Evolutionary conservation across 2,888 invertebrate species (phyloP).

Genomic region (Drosophila anceps): DNA sequence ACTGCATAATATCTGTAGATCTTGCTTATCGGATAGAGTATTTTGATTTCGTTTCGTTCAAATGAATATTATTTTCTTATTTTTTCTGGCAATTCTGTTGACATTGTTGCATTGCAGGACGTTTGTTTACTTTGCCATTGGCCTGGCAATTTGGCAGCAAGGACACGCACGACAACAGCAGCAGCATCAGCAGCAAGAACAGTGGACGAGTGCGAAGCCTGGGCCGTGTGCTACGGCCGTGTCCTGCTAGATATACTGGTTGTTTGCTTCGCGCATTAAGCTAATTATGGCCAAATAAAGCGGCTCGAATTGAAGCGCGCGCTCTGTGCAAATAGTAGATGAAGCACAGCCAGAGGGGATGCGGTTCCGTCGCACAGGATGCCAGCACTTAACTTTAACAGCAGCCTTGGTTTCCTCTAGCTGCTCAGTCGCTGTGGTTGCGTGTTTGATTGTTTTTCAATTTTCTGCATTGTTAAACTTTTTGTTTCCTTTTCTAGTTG

Average conservation of each 20-base stretch:
- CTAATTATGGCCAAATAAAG: constrained; percentile 81
- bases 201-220: constrained; percentile 5
- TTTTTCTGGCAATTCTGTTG: constrained; percentile 41
- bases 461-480: constrained; percentile 85
- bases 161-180: constrained; percentile 55
- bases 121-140: constrained; percentile 70
- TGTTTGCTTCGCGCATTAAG: constrained; percentile 78
- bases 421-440: constrained; percentile 48
- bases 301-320: constrained; percentile 68
- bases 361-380: constrained; percentile 33
- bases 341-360: constrained; percentile 4
- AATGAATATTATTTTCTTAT: constrained; percentile 2
- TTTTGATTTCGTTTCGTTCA: not conserved
- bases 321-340: constrained; percentile 54
- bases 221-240: constrained; percentile 18
- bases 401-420: constrained; percentile 27
- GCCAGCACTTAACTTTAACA: constrained; percentile 69
- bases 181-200: not conserved
- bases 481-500: constrained; percentile 25
- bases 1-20: not conserved
- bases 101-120: constrained; percentile 38
- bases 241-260: constrained; percentile 42
- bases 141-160: constrained; percentile 55
- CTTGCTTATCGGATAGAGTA: not conserved
- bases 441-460: constrained; percentile 81